Base-by-base conservation (phyloP, 2,113 vertebrate genomes). In the Steatornis caripensis region DNA sequence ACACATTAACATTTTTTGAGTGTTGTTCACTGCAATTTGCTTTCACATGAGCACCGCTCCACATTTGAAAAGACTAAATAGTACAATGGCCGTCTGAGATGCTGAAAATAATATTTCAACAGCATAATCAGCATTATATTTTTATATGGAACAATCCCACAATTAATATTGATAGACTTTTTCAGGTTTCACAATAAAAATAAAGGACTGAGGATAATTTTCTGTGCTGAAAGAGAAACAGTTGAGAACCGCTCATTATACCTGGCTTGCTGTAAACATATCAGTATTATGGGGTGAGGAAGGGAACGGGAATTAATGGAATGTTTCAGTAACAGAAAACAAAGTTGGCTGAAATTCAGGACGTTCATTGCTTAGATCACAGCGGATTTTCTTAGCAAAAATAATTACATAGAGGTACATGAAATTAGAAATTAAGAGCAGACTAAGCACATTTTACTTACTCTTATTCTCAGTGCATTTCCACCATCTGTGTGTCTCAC, bases 91-190 rank as follows among this genome's bases (percentile, higher is more conserved):
- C 93, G 65, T 45, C 66, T 24, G 41, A 96, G 45, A 68, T 93
- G 51, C 39, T 41, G 64, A 83, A 95, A 95, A 79, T 88, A 95
- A 46, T 65, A 92, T 94, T 91, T 90, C 77, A 94, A 80, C 9
- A 78, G 64, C 53, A 95, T 51, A 93, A 94, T 90, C 26, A 72
- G 20, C 39, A 32, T 65, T 86, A 80, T 87, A 91, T 57, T 95
- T 96, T 37, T 46, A 65, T 43, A 49, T 37, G 15, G 22, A 84
- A 60, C 12, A 93, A 87, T 34, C 7, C 10, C 48, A 80, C 17
- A 93, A 71, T 78, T 43, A 91, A 72, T 60, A 84, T 7, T 66
- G 75, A 34, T 54, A 61, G 27, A 13, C 0, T 94, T 95, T 87
- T 88, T 76, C 77, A 89, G 74, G n/a, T 92, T 79, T 92, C 48